Conservation (phyloP, 2,888 invertebrate species). For the Ditylenchus weischeri region DNA sequence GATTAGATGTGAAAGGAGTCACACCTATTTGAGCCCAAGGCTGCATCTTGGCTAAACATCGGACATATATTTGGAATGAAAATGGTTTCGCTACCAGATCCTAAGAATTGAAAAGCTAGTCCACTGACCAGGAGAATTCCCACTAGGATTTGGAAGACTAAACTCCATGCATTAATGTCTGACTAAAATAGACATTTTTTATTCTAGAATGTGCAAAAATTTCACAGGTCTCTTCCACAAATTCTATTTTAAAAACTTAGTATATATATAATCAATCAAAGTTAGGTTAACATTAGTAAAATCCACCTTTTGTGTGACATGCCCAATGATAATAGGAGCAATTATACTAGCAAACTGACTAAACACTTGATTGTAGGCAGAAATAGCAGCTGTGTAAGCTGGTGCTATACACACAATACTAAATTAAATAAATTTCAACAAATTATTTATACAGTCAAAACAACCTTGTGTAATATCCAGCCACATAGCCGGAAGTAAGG, state of each 20-base stretch:
- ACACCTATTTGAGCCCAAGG: conserved; percentile 21
- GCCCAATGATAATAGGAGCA: conserved; percentile 48
- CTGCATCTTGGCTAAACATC: conserved; percentile 26
- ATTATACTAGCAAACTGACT: conserved; percentile 44
- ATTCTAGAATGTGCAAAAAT: no score
- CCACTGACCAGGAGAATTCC: conserved; percentile 45
- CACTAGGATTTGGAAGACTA: conserved; percentile 47
- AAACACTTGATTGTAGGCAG: conserved; percentile 50
- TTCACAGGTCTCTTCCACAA: no score
- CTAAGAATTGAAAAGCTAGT: conserved; percentile 47
- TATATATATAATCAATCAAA: no score
- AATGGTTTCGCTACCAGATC: conserved; percentile 38
- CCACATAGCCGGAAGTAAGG: conserved; percentile 47
- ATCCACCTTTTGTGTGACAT: conserved; percentile 42
- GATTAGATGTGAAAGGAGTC: background rate
- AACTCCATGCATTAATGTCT: conserved; percentile 38
- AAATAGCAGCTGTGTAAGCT: conserved; percentile 51
- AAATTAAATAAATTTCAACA: background rate
- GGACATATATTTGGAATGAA: background rate
- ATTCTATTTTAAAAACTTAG: no score
- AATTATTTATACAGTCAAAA: background rate
- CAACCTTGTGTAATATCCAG: conserved; percentile 49
- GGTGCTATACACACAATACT: conserved; percentile 50
- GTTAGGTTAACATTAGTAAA: no score
- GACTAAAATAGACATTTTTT: conserved; percentile 18